Percentiles rank a stretch among this genome's conserved stretches.
Evolutionary conservation across 1,140 invertebrate genomes (phyloP).

Genomic region (Ceratosolen solmsi): DNA sequence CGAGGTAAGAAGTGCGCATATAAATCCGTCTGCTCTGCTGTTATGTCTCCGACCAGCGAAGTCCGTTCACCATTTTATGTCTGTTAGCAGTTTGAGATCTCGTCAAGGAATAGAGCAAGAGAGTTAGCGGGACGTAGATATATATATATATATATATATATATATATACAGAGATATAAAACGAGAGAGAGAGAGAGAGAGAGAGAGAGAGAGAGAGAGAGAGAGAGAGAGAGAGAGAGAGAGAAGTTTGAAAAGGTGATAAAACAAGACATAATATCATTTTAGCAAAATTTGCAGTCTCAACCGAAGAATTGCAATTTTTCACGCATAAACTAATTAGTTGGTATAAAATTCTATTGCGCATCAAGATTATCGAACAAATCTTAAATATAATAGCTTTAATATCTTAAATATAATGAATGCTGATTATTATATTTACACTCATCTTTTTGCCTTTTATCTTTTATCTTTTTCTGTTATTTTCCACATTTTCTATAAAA

Average conservation of each 20-base stretch:
- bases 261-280: neutral
- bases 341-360: neutral
- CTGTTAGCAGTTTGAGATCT: constrained; percentile 44
- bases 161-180: neutral
- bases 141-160: neutral
- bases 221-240: constrained; percentile 5
- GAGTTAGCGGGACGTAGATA: neutral
- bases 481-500: too few species aligned
- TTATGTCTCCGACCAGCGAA: constrained; percentile 63
- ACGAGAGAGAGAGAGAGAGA: neutral
- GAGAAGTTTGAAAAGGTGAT: neutral
- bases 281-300: neutral
- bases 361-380: neutral
- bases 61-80: constrained; percentile 63
- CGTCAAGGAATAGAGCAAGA: neutral
- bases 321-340: neutral
- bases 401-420: too few species aligned
- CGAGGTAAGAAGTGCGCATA: constrained; percentile 61
- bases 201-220: neutral
- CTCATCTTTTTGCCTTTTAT: neutral
- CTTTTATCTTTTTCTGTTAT: too few species aligned
- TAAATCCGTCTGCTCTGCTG: constrained; percentile 63
- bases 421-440: too few species aligned
- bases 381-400: too few species aligned
- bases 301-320: neutral